A percentile compares a stretch with the other conserved stretches of the same genome.
Conservation (phyloP, 2,797 vertebrate species). For the Macropodus opercularis region DNA sequence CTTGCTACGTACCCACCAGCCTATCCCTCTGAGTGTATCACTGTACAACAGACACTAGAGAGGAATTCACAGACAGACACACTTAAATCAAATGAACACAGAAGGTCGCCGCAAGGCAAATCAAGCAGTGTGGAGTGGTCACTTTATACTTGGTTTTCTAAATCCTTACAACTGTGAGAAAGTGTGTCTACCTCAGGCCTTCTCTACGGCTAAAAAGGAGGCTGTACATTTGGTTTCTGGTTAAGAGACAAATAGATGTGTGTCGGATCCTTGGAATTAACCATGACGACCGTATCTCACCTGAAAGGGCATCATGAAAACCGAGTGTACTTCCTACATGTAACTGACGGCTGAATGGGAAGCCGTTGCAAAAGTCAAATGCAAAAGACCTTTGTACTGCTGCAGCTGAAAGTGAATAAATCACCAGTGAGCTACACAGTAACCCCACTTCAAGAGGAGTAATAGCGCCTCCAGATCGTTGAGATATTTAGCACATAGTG, state of each 20-base stretch:
- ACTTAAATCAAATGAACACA: slow-evolving; percentile 16
- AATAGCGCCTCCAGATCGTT: slow-evolving; percentile 27
- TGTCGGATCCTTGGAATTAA: slow-evolving; percentile 13
- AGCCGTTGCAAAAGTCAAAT: slow-evolving; percentile 1
- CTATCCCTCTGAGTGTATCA: not conserved
- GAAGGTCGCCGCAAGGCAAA: slow-evolving; percentile 22
- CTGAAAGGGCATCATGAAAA: slow-evolving; percentile 12
- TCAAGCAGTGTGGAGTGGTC: slow-evolving; percentile 4
- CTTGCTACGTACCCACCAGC: not conserved
- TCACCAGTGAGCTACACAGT: slow-evolving; percentile 19
- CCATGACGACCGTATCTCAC: not conserved
- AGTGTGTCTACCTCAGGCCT: slow-evolving; percentile 24
- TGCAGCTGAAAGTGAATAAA: slow-evolving; percentile 19
- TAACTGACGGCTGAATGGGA: not conserved
- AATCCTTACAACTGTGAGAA: slow-evolving; percentile 33
- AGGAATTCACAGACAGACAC: slow-evolving; percentile 8
- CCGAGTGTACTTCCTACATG: too few relatives aligned
- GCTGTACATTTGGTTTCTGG: not conserved
- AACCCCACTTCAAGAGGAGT: slow-evolving; percentile 25
- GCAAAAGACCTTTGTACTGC: slow-evolving; percentile 5
- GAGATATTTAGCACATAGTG: slow-evolving; percentile 28
- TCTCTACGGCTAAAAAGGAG: slow-evolving; percentile 26
- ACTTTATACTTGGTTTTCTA: slow-evolving; percentile 31
- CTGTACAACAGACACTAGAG: not conserved
- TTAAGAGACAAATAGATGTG: not conserved